Base-by-base conservation (phyloP, 2,888 invertebrate genomes). In the Athalia cordata region DNA sequence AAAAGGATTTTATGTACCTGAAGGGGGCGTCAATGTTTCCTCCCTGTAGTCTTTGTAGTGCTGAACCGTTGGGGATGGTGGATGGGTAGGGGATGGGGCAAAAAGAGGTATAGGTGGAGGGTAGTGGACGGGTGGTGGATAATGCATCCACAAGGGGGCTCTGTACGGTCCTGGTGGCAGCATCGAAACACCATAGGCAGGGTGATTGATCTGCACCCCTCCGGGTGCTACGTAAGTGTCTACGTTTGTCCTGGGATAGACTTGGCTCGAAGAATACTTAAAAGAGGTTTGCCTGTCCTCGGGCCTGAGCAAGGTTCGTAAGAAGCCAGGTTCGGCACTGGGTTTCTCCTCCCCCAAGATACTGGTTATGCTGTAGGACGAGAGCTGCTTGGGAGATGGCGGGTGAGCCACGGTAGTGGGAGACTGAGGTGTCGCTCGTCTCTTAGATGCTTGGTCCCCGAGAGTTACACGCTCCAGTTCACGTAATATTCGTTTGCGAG, bases 301-400 rank as follows among this genome's bases (percentile, higher is more conserved):
- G 43, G 89, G 86, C 80, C 89, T 90, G 15, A 90, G 84, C 79
- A 90, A 82, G 79, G 87, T 90, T 77, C 90, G 84, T 80, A 90
- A 81, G 81, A 90, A 90, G 29, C 89, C 89, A 8, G 89, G 87
- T 68, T 90, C 90, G 50, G 90, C 87, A 89, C 87, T 91, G 43
- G 90, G 92, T 83, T 91, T 92, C 89, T 93, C 92, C 82, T 94
- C 94, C 80, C 95, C 95, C 85, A 96, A 92, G 88, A 96, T 92
- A 81, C 96, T 96, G 87, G 95, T 96, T 89, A 96, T 96, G 91
- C 96, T 96, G 91, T 96, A 96, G 89, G 95, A 96, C 90, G 95
- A 94, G 82, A 92, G 85, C 89, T 92, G 86, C 87, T 91, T 89
- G 13, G 88, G 85, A 29, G 87, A 88, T 6, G 89, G 85, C 66